Base-by-base conservation (phyloP, 2,797 vertebrate genomes). In the Melanotaenia pygmaea region DNA sequence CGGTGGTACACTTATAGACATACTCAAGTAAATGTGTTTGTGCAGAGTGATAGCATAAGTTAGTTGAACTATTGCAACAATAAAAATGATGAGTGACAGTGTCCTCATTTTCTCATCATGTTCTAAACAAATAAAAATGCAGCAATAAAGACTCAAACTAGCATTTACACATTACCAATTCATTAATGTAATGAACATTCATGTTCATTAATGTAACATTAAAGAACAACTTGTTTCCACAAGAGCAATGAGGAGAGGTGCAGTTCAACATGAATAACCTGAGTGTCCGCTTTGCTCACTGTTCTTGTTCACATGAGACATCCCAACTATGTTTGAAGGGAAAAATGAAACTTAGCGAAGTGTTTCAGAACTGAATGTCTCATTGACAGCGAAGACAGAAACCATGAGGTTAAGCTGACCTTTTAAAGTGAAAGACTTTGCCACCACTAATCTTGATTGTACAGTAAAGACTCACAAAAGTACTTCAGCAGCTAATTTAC, bases 351-450 rank as follows among this genome's bases (percentile, higher is more conserved):
- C 34, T 22, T 40, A 34, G 28, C 43, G 7, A 2, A 61, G 45
- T 35, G 22, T 43, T 38, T 12, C 0, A 2, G 6, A 7, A 20
- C 54, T 66, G 58, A 61, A 56, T 11, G 30, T 51, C 2, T 62
- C 24, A 16, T 1, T 37, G 34, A 58, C 30, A 59, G 30, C 24
- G 1, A 64, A 66, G 58, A 78, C 74, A 69, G 64, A 37, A 64
- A 62, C 18, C 69, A 24, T 20, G 51, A 56, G 37, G 40, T 58
- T 61, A 60, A 28, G 69, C 37, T 71, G 56, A 71, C 70, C 66
- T 30, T 61, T 67, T 40, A 4, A 8, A 64, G 26, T 50, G 16
- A 70, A 72, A 70, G 54, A 63, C 75, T 78, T 51, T 24, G 22
- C 56, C 51, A 60, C 66, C 61, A 40, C 18, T 70, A 37, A 54